Base-by-base conservation (phyloP, 2,797 vertebrate genomes). In the Distichodus sexfasciatus region DNA sequence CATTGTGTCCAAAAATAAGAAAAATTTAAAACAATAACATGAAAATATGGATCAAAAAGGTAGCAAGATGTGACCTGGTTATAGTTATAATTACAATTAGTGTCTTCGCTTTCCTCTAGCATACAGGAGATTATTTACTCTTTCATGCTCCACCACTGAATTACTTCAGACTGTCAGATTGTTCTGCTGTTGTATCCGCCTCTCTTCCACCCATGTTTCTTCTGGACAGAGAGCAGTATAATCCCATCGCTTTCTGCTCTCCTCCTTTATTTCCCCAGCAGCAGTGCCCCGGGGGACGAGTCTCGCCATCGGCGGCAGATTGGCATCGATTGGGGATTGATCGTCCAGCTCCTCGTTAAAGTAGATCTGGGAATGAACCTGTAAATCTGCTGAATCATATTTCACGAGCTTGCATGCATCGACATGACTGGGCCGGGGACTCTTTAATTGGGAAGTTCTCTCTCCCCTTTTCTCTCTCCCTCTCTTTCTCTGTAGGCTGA, bases 301-400 rank as follows among this genome's bases (percentile, higher is more conserved):
- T 41, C 51, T 74, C 47, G 28, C 57, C 71, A 28, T 48, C 2
- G 67, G 73, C 76, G 77, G 71, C 73, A 80, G 76, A 82, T 86
- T 85, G 80, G 38, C 84, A 90, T 91, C 46, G 88, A 91, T 87
- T 80, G 79, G 69, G 61, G 60, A 89, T 87, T 86, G 89, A 90
- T 86, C 84, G 79, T 77, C 69, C 26, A 31, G 79, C 83, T 84
- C 71, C 83, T 86, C 82, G 83, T 88, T 88, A 83, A 84, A 83
- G 81, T 82, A 48, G 79, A 88, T 88, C 76, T 81, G 31, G 33
- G 80, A 85, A 85, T 82, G 83, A 87, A 81, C 83, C 41, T 43
- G 53, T 82, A 79, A 85, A 90, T 79, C 73, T 90, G 90, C 88
- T 90, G 89, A 90, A 83, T 88, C 82, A 65, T 78, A 76, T 26